Base-by-base conservation (phyloP, 2,888 invertebrate species). In the Pyrocoelia pectoralis region DNA sequence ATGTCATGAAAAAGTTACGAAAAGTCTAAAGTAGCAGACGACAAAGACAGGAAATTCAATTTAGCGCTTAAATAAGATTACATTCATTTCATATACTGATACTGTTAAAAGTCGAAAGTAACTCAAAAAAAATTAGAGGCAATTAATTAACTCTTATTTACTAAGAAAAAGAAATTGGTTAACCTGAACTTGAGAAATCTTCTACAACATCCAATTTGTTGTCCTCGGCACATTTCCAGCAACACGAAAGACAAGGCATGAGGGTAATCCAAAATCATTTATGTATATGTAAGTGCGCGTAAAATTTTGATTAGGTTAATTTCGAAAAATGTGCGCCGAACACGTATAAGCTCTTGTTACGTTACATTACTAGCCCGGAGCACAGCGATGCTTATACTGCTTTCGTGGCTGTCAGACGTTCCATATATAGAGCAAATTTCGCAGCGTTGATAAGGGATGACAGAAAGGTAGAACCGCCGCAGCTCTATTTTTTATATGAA, bases 231-330 rank as follows among this genome's bases (percentile, higher is more conserved):
- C 61, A 68, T 49, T 66, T 64, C 67, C 70, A 67, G 59, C 71
- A 72, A 64, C 72, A 71, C 51, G 70, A 68, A 50, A 72, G 56
- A 53, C 72, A 72, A 38, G 72, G 72, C 72, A 72, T 72, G 50
- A 18, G 59, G 17, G 10, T 46, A 28, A 15, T 10, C 41, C 46
- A 59, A 60, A 60, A 38, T 56, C 65, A 58, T 61, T 58, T 61
- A 65, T n/a, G n/a, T n/a, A n/a, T n/a, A n/a, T n/a, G n/a, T n/a
- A n/a, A n/a, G n/a, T n/a, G n/a, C n/a, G n/a, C n/a, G n/a, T n/a
- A n/a, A n/a, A n/a, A n/a, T n/a, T n/a, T n/a, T n/a, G n/a, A n/a
- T n/a, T n/a, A n/a, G n/a, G n/a, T 43, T 43, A 43, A 43, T 43
- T 43, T 43, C 15, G 43, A 12, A 15, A 43, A 43, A 13, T 4